Evolutionary conservation across 2,113 vertebrate genomes (phyloP).

Genomic region (Kryptolebias marmoratus): DNA sequence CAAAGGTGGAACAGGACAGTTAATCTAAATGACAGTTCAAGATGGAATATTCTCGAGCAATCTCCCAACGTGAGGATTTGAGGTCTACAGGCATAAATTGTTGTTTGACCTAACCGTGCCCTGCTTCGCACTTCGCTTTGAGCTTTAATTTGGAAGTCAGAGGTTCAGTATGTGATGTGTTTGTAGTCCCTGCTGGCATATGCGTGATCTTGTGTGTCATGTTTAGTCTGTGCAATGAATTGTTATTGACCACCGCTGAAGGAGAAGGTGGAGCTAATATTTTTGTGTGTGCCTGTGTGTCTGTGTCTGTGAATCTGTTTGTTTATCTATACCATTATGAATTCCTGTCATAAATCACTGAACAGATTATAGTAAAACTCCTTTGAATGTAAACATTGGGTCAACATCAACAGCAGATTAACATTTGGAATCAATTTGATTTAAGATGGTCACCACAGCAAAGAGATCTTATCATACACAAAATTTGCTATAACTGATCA

Average conservation of each 20-base stretch:
- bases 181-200: background rate
- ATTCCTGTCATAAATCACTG: no score
- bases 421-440: no score
- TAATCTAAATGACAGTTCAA: conserved; percentile 39
- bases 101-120: conserved; percentile 36
- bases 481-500: no score
- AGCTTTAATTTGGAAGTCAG: conserved; percentile 27
- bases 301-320: no score
- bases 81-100: conserved; percentile 22
- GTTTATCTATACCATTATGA: no score
- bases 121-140: conserved; percentile 4
- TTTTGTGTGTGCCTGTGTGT: no score
- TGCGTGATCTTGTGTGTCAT: conserved; percentile 3
- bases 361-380: no score
- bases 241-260: background rate
- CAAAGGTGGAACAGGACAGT: conserved; percentile 29
- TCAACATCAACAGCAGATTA: no score
- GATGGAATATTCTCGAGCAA: conserved; percentile 41
- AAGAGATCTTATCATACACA: no score
- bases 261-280: no score
- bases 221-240: background rate
- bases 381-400: no score
- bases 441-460: no score
- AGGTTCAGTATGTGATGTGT: background rate
- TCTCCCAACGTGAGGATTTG: conserved; percentile 20